phyloP scores from a whole-genome alignment of 2,797 vertebrate species.

The Hyperoplus lanceolatus region DNA sequence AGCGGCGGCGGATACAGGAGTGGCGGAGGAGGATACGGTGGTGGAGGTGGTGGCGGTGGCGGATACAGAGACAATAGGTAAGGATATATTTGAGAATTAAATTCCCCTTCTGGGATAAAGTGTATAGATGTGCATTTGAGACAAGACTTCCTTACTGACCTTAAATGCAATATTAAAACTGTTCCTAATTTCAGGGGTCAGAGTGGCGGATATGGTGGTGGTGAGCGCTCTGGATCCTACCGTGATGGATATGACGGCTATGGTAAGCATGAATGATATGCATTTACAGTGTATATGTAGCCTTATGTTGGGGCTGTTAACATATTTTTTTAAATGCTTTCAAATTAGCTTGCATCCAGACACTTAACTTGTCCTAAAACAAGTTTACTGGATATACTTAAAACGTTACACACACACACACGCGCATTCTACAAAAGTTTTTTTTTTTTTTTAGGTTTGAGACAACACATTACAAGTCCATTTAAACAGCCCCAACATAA shows the following conservation, averaged over 20 bases:
- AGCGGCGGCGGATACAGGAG: conserved; percentile 64
- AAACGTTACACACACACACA: no score
- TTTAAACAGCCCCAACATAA: conserved; percentile 66
- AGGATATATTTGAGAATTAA: neutral
- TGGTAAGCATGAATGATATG: conserved; percentile 78
- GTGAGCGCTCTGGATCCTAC: conserved; percentile 83
- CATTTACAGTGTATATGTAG: conserved; percentile 24
- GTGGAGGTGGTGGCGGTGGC: conserved; percentile 43
- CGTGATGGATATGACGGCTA: conserved; percentile 86
- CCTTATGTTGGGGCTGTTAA: conserved; percentile 72
- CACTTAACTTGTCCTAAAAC: neutral
- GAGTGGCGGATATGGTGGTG: conserved; percentile 80
- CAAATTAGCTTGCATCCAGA: neutral
- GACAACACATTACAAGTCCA: no score
- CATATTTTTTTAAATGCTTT: neutral
- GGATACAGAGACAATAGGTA: conserved; percentile 78
- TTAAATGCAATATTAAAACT: neutral
- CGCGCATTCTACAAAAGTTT: no score
- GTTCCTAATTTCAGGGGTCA: conserved; percentile 69
- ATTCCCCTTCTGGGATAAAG: no score
- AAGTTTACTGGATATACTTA: neutral
- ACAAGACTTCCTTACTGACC: no score
- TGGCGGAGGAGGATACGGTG: conserved; percentile 65
- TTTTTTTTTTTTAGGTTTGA: no score
- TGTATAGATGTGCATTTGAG: no score